phyloP scores from a whole-genome alignment of 2,797 vertebrate genomes.

The Carcharodon carcharias region DNA sequence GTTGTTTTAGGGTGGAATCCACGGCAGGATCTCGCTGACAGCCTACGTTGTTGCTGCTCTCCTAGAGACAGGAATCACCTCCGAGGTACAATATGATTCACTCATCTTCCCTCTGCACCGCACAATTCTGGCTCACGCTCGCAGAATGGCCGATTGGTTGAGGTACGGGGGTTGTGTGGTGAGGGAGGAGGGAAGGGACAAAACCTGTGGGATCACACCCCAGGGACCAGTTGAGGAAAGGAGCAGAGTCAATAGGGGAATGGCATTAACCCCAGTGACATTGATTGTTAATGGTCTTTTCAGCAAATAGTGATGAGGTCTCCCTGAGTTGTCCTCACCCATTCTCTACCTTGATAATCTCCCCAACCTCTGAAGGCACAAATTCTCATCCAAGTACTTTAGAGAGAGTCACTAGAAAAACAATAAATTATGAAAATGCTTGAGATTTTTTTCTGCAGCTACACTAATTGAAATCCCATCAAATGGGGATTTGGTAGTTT shows the following conservation, averaged over 20 bases:
- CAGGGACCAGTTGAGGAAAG: not conserved
- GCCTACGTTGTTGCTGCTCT: conserved; percentile 83
- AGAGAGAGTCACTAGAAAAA: not conserved
- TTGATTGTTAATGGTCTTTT: not conserved
- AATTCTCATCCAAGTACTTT: too few species aligned
- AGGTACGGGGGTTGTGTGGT: not conserved
- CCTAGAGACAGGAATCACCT: conserved; percentile 76
- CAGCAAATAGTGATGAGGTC: not conserved
- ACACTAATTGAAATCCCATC: not conserved
- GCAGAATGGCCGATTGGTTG: too few species aligned
- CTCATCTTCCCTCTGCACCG: not conserved
- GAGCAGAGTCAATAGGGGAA: not conserved
- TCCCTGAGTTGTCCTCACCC: not conserved
- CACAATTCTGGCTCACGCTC: not conserved
- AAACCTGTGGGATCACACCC: not conserved
- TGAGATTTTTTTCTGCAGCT: not conserved
- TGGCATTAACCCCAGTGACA: not conserved
- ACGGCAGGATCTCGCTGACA: conserved; percentile 81
- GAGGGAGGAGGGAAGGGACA: not conserved
- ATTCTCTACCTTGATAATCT: not conserved
- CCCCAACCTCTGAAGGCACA: not conserved
- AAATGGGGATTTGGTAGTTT: too few species aligned
- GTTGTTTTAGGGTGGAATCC: conserved; percentile 75
- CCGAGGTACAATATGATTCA: conserved; percentile 63
- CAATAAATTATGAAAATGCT: too few species aligned